Base-by-base conservation (phyloP, 30 jellyfish, hydroid and myxozoan genomes). In the Chrysaora quinquecirrha region DNA sequence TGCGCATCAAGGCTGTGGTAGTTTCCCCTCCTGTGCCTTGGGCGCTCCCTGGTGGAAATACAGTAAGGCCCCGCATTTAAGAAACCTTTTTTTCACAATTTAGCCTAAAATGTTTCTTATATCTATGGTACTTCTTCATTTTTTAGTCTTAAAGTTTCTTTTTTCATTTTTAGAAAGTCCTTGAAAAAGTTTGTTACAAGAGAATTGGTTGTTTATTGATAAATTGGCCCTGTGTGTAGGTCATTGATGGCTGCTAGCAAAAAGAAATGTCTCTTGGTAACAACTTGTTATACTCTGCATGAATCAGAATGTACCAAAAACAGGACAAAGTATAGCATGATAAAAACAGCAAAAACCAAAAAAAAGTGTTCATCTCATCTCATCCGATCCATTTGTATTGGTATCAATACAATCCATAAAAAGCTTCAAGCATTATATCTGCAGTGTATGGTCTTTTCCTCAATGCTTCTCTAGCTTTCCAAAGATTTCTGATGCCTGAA, bases 21-120 rank as follows among this genome's bases (percentile, higher is more conserved):
- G n/a, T n/a, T n/a, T n/a, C n/a, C n/a, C n/a, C n/a, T n/a, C n/a
- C n/a, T n/a, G n/a, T n/a, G n/a, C n/a, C n/a, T n/a, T n/a, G n/a
- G n/a, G n/a, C n/a, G n/a, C n/a, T n/a, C n/a, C n/a, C n/a, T n/a
- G n/a, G n/a, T n/a, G n/a, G n/a, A n/a, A n/a, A 34, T 75, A 76
- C 64, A 72, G 87, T 30, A 48, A 43, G 66, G 34, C 66, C 68
- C 68, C 68, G 68, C 68, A 52, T 52, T 52, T 52, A 52, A 52
- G 68, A 52, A 16, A 52, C 68, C 68, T 4, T 4, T 3, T 52
- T 52, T 52, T 16, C 7, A 52, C 12, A 52, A 12, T 25, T 20
- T 52, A 52, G 68, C 27, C 68, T 52, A 20, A 19, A 52, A 20
- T 9, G 68, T 52, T 52, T 52, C 68, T 52, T 52, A 19, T 52